Evolutionary conservation across 2,113 vertebrate genomes (phyloP).

Genomic region (Glareola pratincola): DNA sequence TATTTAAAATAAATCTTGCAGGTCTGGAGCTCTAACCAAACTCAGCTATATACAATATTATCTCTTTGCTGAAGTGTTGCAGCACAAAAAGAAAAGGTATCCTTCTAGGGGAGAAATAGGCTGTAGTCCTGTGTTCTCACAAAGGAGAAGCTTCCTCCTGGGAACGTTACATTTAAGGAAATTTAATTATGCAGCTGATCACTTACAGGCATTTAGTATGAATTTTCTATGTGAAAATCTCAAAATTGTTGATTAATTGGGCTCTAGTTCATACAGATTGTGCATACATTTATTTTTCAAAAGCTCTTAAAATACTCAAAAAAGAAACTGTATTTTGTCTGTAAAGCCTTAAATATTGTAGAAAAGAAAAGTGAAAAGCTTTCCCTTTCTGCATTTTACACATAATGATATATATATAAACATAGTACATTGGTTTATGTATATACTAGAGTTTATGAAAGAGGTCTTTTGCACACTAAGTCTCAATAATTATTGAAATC

Average conservation of each 20-base stretch:
- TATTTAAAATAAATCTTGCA: constrained; percentile 16
- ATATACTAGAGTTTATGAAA: background rate
- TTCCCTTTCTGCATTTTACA: background rate
- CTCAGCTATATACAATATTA: background rate
- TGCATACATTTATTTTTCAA: background rate
- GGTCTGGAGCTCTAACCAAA: background rate
- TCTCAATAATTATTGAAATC: background rate
- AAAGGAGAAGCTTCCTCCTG: background rate
- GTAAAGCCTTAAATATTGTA: background rate
- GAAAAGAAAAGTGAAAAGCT: background rate
- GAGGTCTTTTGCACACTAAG: background rate
- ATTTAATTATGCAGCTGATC: background rate
- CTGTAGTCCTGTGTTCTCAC: background rate
- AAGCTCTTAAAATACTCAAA: background rate
- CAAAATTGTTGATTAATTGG: background rate
- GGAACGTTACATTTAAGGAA: background rate
- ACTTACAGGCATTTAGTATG: background rate
- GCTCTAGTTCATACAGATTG: background rate
- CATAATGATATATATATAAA: background rate
- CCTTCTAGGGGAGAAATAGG: background rate
- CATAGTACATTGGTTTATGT: background rate
- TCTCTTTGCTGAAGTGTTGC: background rate
- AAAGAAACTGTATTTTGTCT: background rate
- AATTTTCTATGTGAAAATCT: background rate
- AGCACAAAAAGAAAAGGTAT: background rate